These are phyloP conservation scores for Myanophis thanlyinensis DNA, from an alignment of 2,113 vertebrate species.

Conservation along the genomic window DNA sequence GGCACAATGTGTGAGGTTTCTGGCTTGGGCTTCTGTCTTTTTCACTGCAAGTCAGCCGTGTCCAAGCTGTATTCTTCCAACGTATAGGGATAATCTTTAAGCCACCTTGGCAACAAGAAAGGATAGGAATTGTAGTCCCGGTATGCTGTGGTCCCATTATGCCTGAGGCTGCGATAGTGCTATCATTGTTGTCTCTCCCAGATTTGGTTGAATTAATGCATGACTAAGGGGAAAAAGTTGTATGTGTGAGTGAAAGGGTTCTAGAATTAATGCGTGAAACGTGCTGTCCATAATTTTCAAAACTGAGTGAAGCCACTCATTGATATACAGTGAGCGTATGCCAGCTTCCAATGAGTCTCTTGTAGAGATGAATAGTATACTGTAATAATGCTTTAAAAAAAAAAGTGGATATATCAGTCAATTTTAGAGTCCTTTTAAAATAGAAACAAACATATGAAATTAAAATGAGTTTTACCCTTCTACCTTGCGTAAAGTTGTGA, in stretches of 20 bases:
- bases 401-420: neutral
- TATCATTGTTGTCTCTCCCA: neutral
- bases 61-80: neutral
- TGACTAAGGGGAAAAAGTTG: neutral
- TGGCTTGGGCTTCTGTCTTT: conserved; percentile 18
- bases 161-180: neutral
- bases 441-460: neutral
- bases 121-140: neutral
- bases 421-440: neutral
- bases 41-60: neutral
- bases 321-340: neutral
- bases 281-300: conserved; percentile 1
- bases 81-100: neutral
- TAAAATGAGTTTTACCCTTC: neutral
- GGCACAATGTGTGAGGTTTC: fast-evolving
- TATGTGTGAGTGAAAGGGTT: neutral
- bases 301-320: neutral
- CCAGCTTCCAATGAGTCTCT: neutral
- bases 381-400: conserved; percentile 28
- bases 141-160: too few species aligned
- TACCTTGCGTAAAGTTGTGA: neutral
- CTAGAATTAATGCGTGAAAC: neutral
- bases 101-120: neutral
- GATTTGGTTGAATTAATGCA: conserved; percentile 33
- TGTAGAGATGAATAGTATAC: conserved; percentile 40